phyloP scores from a whole-genome alignment of 2,113 vertebrate species.

The Phrynocephalus versicolor region DNA sequence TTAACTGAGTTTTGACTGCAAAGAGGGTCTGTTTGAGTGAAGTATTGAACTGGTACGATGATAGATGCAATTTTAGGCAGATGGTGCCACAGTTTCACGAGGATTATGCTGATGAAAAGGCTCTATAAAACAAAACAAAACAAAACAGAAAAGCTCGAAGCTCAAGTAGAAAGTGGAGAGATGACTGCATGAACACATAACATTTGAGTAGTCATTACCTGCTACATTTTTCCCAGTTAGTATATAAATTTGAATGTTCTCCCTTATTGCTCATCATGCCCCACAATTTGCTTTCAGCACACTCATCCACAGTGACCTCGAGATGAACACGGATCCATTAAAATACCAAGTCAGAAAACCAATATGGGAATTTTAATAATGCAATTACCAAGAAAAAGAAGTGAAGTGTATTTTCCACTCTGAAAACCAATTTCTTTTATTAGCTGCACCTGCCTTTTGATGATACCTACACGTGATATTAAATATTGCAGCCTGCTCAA shows the following conservation, averaged over 20 bases:
- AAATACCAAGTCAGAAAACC: slow-evolving; percentile 40
- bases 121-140: not conserved
- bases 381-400: slow-evolving; percentile 25
- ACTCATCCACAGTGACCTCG: not conserved
- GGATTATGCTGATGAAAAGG: not conserved
- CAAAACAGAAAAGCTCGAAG: too few species aligned
- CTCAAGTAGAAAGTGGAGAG: not conserved
- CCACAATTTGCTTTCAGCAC: slow-evolving; percentile 21
- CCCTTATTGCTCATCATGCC: not conserved
- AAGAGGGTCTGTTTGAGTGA: slow-evolving; percentile 15
- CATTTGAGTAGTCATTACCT: slow-evolving; percentile 4
- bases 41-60: not conserved
- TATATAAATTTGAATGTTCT: not conserved
- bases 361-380: not conserved
- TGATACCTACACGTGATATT: not conserved
- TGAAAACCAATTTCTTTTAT: slow-evolving; percentile 39
- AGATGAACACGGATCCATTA: slow-evolving; percentile 17
- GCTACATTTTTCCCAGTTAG: slow-evolving; percentile 23
- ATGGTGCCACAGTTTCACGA: not conserved
- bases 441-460: slow-evolving; percentile 18
- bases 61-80: slow-evolving; percentile 26
- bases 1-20: not conserved
- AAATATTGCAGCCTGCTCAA: not conserved
- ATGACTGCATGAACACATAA: not conserved
- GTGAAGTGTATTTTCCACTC: slow-evolving; percentile 10